Percentiles rank a stretch among this genome's conserved stretches.
phyloP scores from a whole-genome alignment of 2,113 vertebrate species.

The Clinocottus analis region DNA sequence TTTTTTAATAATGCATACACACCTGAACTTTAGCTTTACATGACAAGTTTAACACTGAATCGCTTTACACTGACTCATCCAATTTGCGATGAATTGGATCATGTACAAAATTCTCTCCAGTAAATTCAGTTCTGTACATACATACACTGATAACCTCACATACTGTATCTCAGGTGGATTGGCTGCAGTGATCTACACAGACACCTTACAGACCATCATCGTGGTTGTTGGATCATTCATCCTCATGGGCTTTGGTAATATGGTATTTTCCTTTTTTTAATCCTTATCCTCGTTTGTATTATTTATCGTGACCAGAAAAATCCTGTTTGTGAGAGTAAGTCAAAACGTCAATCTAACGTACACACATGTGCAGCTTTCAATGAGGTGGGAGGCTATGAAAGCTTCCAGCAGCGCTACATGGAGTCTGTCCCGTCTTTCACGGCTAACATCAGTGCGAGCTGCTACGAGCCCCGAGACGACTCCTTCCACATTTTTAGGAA shows the following conservation, averaged over 20 bases:
- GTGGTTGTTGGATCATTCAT: slow-evolving; percentile 95
- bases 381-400: slow-evolving; percentile 89
- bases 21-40: slow-evolving; percentile 34
- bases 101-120: neutral
- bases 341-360: neutral
- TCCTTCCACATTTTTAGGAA: slow-evolving; percentile 94
- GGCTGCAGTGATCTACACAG: slow-evolving; percentile 98
- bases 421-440: slow-evolving; percentile 78
- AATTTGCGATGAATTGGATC: neutral
- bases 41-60: neutral
- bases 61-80: neutral
- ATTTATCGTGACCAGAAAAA: neutral
- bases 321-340: neutral
- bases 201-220: slow-evolving; percentile 93
- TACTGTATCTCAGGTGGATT: slow-evolving; percentile 86
- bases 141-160: neutral
- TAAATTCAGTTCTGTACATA: neutral
- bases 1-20: slow-evolving; percentile 21
- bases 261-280: neutral
- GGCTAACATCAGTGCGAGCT: slow-evolving; percentile 32
- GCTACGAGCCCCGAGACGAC: slow-evolving; percentile 88
- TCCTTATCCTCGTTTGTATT: neutral
- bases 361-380: slow-evolving; percentile 83
- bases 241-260: slow-evolving; percentile 92
- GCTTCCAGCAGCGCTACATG: slow-evolving; percentile 89